phyloP scores from a whole-genome alignment of 2,888 invertebrate genomes.

The Syritta pipiens region DNA sequence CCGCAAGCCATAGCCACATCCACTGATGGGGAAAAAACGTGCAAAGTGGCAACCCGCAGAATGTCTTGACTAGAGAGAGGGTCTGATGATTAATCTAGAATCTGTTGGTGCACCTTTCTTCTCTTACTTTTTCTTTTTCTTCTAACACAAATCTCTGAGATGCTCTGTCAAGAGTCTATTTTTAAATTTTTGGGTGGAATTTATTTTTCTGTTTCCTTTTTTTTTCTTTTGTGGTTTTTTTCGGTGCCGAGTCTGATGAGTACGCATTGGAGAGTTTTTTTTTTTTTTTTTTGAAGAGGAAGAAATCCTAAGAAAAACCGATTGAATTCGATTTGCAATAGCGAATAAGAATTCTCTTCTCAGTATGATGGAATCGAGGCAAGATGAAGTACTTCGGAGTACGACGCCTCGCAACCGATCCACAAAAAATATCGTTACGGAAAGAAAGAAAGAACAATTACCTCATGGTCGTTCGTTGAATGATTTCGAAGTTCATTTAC shows the following conservation, averaged over 20 bases:
- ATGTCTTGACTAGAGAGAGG: no score
- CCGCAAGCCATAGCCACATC: no score
- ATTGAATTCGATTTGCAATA: constrained; percentile 8
- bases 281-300: no score
- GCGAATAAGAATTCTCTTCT: constrained; percentile 1
- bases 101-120: neutral
- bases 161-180: neutral
- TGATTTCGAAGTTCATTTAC: constrained; percentile 23
- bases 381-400: no score
- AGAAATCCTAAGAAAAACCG: neutral
- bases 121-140: neutral
- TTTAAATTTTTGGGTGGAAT: constrained; percentile 5
- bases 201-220: no score
- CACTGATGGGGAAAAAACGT: constrained; percentile 1
- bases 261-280: no score
- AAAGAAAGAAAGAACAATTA: neutral
- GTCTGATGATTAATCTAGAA: no score
- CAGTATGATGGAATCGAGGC: no score
- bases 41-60: constrained; percentile 8
- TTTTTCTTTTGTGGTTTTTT: no score
- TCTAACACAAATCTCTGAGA: neutral
- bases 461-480: constrained; percentile 22
- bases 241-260: no score
- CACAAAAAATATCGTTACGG: neutral
- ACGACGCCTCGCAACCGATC: no score